phyloP scores from a whole-genome alignment of 2,113 vertebrate species.

The Hemicordylus capensis region DNA sequence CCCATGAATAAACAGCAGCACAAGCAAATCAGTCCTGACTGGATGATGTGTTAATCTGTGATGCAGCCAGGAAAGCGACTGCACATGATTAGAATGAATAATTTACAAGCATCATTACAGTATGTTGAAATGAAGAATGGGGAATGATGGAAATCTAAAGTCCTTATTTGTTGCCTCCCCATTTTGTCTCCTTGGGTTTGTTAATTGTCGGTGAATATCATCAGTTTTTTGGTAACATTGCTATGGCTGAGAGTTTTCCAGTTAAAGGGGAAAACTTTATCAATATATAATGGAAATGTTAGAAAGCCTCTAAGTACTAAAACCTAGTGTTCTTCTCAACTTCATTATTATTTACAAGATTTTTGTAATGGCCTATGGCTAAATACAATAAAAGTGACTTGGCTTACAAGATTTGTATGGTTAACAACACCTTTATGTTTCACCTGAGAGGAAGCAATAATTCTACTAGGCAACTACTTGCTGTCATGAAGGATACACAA shows the following conservation, averaged over 20 bases:
- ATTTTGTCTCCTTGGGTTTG: background rate
- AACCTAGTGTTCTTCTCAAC: background rate
- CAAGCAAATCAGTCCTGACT: conserved; percentile 49
- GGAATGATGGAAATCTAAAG: conserved; percentile 11
- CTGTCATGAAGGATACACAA: background rate
- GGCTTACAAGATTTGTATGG: too few relatives aligned
- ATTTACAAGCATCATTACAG: conserved; percentile 33
- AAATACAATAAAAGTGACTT: too few relatives aligned
- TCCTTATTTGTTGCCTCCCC: background rate
- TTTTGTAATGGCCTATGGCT: background rate
- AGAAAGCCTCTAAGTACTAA: background rate
- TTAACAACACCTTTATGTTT: background rate
- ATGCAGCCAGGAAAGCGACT: conserved; percentile 42
- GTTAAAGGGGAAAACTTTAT: background rate
- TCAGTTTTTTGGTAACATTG: background rate
- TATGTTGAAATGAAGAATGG: background rate
- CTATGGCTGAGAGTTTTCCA: background rate
- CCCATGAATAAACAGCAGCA: conserved; percentile 44
- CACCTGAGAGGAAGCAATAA: background rate
- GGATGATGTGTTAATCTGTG: conserved; percentile 30
- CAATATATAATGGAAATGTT: background rate
- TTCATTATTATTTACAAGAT: background rate
- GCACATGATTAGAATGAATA: conserved; percentile 42
- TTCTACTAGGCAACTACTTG: background rate
- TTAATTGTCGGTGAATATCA: conserved; percentile 11